Evolutionary conservation across 2,113 vertebrate genomes (phyloP), one percentile per base, ranked within the genome.

Genomic region (Bostrychus sinensis): DNA sequence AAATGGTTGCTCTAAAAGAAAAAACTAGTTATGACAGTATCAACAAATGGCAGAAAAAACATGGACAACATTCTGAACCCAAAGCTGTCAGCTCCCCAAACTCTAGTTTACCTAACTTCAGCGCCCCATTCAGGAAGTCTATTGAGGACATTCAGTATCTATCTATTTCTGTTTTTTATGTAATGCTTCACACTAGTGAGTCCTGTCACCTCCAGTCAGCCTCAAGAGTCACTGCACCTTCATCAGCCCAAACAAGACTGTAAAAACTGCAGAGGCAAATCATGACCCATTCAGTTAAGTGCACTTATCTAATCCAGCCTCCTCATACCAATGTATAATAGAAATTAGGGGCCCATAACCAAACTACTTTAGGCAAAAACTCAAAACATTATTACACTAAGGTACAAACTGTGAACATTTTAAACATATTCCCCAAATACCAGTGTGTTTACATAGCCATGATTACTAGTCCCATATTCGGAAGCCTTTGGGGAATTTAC

Each of bases 381-480:
- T 23, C 45, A 50, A 6, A 26, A 26, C 23, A 2, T 16, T 28
- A 39, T 28, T 9, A n/a, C 13, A 51, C 14, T 51, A 5, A 13
- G 51, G 34, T 63, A 63, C 23, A 26, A 12, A 25, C 58, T 45
- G 20, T 57, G 30, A 63, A 48, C 2, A 6, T 65, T 66, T 32
- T 39, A 50, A 72, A 32, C 25, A 20, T 56, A 41, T 70, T 69
- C 61, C 56, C 50, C 12, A 36, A 75, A 81, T 50, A 73, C 65
- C 70, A 39, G 36, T 4, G 46, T 80, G 80, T 80, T 84, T 81
- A 70, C 62, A 59, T 0, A 4, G 59, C 56, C 78, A 56, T 72
- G 61, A 75, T 73, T 80, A 58, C 16, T 17, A 16, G 56, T 32
- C 6, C 26, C 42, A 39, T 67, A 68, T 66, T 72, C 60, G 69